Base-by-base conservation (phyloP, 2,888 invertebrate genomes). In the Xylocampa areola region DNA sequence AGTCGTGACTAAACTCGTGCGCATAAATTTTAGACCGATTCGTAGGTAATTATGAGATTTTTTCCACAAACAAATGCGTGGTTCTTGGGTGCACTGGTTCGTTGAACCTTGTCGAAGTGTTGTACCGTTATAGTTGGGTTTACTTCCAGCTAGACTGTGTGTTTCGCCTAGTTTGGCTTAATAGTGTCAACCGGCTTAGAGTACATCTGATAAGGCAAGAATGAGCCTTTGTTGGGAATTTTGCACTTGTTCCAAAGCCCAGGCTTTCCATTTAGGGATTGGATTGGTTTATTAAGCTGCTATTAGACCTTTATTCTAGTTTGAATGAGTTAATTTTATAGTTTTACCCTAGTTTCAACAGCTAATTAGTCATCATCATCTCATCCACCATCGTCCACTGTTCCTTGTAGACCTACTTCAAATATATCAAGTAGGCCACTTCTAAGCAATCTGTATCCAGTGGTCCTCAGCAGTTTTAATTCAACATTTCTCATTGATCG, bases 121-220 rank as follows among this genome's bases (percentile, higher is more conserved):
- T 47, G 50, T 83, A 78, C 88, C 83, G 88, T 88, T 87, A 84
- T 21, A 66, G 66, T 72, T 67, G 69, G 78, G 78, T 85, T 88
- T 87, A 86, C 88, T 88, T 87, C 87, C 87, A 79, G 80, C 79
- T 79, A 84, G 81, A 83, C 79, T 70, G 68, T 49, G 25, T 44
- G 32, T 30, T 59, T 44, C 43, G 67, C 50, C 57, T 58, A 65
- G 37, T 68, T 59, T 16, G 13, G 14, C 27, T 11, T 36, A 49
- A 69, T 40, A 60, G 65, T 73, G 60, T 64, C 73, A 70, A 54
- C 51, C 30, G 30, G 27, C 25, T 17, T 37, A 30, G 39, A 37
- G 36, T 41, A 41, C 48, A 61, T 62, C 68, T 62, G 68, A 62
- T 72, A 67, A 48, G 49, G 35, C n/a, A 55, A 49, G 48, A 65